Percentiles rank a stretch among this genome's conserved stretches.
Evolutionary conservation across 2,888 invertebrate species (phyloP).

Genomic region (Leucophenga montana): DNA sequence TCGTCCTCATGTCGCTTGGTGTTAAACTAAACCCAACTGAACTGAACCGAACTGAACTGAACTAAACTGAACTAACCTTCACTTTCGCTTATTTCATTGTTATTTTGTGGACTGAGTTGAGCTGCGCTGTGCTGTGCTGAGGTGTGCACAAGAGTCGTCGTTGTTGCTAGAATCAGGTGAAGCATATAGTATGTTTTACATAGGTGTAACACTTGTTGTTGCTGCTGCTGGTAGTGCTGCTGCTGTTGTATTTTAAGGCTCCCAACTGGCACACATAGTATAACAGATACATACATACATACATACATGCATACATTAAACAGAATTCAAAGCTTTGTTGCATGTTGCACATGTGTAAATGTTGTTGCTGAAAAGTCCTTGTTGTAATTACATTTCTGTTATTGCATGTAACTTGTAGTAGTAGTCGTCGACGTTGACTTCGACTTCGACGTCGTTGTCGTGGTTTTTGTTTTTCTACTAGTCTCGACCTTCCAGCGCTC

Average conservation of each 20-base stretch:
- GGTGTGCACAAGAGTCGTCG: neutral
- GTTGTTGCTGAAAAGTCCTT: conserved; percentile 52
- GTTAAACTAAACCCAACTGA: conserved; percentile 33
- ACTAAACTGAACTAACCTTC: conserved; percentile 51
- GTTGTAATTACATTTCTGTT: conserved; percentile 60
- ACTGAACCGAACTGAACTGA: conserved; percentile 25
- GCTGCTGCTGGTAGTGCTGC: neutral
- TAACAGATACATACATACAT: neutral
- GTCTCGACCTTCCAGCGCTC: conserved; percentile 6
- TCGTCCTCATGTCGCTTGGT: neutral
- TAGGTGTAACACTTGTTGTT: neutral
- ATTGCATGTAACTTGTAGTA: conserved; percentile 21
- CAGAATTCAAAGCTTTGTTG: conserved; percentile 11
- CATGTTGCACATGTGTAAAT: conserved; percentile 25
- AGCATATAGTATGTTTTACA: conserved; percentile 7
- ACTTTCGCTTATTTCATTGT: conserved; percentile 51
- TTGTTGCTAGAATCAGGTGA: no score
- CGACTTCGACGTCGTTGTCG: neutral
- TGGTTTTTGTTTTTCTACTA: conserved; percentile 15
- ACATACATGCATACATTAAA: conserved; percentile 4
- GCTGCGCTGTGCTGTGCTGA: neutral
- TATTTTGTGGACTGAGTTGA: neutral
- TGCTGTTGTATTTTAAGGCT: conserved; percentile 6
- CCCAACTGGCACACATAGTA: neutral
- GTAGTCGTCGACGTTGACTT: neutral